Evolutionary conservation across 1,140 invertebrate genomes (phyloP), one percentile per base, ranked within the genome.

Genomic region (Proales similis): DNA sequence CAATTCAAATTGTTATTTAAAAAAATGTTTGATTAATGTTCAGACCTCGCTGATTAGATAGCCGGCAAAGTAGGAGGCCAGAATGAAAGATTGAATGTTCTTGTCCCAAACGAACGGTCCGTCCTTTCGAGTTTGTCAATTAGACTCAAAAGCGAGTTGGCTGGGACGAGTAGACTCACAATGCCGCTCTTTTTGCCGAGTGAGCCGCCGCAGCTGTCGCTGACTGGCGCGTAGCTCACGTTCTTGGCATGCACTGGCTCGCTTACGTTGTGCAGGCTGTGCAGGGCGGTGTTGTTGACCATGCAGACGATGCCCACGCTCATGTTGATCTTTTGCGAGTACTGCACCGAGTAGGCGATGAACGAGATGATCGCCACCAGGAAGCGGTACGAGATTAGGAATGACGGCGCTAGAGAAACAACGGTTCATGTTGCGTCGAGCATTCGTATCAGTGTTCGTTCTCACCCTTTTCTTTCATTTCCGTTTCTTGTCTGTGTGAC

Each of bases 271-370:
- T 26, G 27, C 17, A 42, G 20, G n/a, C 27, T 19, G 30, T 9
- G 26, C 14, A 53, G 43, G 9, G 68, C 68, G 14, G 67, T 69
- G 30, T 73, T 67, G 64, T 74, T 75, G 29, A 79, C 77, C 88
- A 90, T 90, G 64, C 84, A 85, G 9, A 90, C 86, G 48, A 92
- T 87, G 63, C 86, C 86, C 42, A 90, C 86, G 57, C 86, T 89
- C 12, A 90, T 78, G 75, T 90, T 90, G 2, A 90, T 86, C 29
- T 88, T 79, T 7, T 90, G 74, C 73, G 88, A 86, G 78, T 90
- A 90, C 71, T 70, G 51, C 43, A 62, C 65, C n/a, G 68, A 29
- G 29, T 65, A 66, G 2, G 69, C 71, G 9, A 73, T 42, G 26
- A 70, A 69, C 2, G 63, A 63, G 20, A 70, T 42, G n/a, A 68